Percentiles rank a stretch among this genome's conserved stretches.
Conservation (phyloP, 2,797 vertebrate genomes). For the Acestrorhynchus altus region DNA sequence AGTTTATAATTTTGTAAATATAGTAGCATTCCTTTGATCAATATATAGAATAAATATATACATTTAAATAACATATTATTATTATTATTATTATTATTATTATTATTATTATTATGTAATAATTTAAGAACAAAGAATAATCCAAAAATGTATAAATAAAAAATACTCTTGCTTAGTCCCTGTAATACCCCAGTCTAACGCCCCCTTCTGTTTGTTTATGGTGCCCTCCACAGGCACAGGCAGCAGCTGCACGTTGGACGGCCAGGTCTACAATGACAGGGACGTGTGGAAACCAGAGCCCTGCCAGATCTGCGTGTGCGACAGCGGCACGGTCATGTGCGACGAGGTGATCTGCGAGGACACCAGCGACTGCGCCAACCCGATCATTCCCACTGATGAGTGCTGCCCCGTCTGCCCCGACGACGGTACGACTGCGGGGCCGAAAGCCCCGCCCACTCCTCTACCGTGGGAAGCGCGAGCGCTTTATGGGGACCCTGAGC, state of each 20-base stretch:
- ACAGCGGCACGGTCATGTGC: constrained; percentile 81
- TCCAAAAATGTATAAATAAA: background rate
- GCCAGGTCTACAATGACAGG: constrained; percentile 76
- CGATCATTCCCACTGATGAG: constrained; percentile 75
- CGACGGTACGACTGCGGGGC: constrained; percentile 58
- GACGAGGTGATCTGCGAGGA: constrained; percentile 82
- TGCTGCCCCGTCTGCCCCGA: constrained; percentile 85
- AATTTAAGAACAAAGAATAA: background rate
- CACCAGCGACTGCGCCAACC: constrained; percentile 73
- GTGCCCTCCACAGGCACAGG: constrained; percentile 63
- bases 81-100: too few species aligned
- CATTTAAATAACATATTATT: too few species aligned
- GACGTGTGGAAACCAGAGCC: constrained; percentile 85
- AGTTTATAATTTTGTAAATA: too few species aligned
- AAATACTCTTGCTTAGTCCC: background rate
- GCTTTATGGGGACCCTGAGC: background rate
- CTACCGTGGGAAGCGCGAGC: constrained; percentile 5
- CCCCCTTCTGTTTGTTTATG: background rate
- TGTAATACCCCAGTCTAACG: background rate
- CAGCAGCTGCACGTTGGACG: constrained; percentile 78
- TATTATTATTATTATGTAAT: too few species aligned
- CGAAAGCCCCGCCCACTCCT: constrained; percentile 20
- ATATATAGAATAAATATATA: too few species aligned
- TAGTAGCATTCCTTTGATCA: too few species aligned
- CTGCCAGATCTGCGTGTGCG: constrained; percentile 86